Conservation (phyloP, 2,113 vertebrate species). For the Lutjanus erythropterus region DNA sequence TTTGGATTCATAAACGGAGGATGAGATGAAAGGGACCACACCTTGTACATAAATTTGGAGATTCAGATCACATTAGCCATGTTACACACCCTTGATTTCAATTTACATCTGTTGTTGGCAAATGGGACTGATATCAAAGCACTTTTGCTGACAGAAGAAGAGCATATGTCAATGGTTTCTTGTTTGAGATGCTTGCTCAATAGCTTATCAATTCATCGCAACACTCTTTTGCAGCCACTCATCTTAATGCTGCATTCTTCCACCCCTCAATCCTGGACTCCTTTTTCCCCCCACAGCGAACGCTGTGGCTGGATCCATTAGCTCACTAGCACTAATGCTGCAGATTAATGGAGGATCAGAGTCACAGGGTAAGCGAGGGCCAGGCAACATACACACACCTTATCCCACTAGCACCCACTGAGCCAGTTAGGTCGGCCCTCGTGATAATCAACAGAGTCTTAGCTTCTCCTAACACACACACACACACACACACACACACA, state of each 20-base stretch:
- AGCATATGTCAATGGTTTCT: background rate
- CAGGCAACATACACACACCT: conserved; percentile 60
- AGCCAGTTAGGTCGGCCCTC: conserved; percentile 59
- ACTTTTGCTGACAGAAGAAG: background rate
- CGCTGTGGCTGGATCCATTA: conserved; percentile 68
- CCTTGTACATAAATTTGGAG: background rate
- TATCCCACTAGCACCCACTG: conserved; percentile 44
- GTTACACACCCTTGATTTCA: background rate
- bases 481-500: conserved; percentile 41
- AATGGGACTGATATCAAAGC: background rate
- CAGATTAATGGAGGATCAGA: conserved; percentile 75
- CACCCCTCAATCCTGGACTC: background rate
- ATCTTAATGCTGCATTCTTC: conserved; percentile 42
- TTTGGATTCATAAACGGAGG: background rate
- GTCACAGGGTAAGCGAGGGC: conserved; percentile 64
- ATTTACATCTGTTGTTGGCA: background rate
- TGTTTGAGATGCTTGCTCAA: conserved; percentile 8
- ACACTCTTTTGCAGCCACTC: conserved; percentile 23
- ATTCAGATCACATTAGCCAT: background rate
- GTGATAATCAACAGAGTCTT: conserved; percentile 62
- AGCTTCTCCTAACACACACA: conserved; percentile 31
- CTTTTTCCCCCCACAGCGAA: conserved; percentile 41
- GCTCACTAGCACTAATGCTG: conserved; percentile 69
- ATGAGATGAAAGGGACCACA: background rate
- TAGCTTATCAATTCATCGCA: conserved; percentile 25